phyloP scores from a whole-genome alignment of 2,888 invertebrate species.

The Rhogogaster chlorosoma region DNA sequence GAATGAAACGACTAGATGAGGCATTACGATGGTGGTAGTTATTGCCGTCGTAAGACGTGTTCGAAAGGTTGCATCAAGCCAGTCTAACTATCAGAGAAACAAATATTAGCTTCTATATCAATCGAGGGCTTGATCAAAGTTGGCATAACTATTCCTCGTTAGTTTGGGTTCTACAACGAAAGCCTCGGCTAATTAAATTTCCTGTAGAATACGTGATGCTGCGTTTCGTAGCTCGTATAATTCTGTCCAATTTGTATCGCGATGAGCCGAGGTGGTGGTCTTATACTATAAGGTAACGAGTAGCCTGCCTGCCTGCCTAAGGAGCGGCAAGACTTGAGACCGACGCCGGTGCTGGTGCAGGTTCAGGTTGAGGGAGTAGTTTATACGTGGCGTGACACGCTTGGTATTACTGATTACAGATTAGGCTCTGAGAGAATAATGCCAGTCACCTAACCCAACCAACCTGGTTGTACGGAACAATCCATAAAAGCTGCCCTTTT shows the following conservation, averaged over 20 bases:
- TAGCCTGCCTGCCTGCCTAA: constrained; percentile 46
- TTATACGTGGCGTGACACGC: constrained; percentile 65
- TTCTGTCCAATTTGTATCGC: constrained; percentile 44
- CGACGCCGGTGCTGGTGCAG: background rate
- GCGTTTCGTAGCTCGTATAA: constrained; percentile 8
- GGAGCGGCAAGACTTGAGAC: constrained; percentile 50
- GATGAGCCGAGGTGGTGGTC: constrained; percentile 8
- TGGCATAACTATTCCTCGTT: constrained; percentile 17
- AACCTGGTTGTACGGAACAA: constrained; percentile 57
- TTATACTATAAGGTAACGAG: constrained; percentile 19
- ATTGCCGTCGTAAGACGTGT: background rate
- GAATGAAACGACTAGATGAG: background rate
- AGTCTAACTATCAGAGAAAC: background rate
- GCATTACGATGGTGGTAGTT: background rate
- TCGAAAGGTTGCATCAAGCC: background rate
- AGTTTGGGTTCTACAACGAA: background rate
- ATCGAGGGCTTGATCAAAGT: constrained; percentile 15
- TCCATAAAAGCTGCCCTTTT: constrained; percentile 56
- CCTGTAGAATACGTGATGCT: constrained; percentile 13
- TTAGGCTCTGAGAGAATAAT: constrained; percentile 65
- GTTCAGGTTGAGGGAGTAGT: constrained; percentile 44
- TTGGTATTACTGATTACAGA: constrained; percentile 67
- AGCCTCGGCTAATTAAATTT: constrained; percentile 34
- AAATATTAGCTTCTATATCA: constrained; percentile 2
- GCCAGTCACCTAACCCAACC: constrained; percentile 64